Base-by-base conservation (phyloP, 2,113 vertebrate genomes). In the Gymnogyps californianus region DNA sequence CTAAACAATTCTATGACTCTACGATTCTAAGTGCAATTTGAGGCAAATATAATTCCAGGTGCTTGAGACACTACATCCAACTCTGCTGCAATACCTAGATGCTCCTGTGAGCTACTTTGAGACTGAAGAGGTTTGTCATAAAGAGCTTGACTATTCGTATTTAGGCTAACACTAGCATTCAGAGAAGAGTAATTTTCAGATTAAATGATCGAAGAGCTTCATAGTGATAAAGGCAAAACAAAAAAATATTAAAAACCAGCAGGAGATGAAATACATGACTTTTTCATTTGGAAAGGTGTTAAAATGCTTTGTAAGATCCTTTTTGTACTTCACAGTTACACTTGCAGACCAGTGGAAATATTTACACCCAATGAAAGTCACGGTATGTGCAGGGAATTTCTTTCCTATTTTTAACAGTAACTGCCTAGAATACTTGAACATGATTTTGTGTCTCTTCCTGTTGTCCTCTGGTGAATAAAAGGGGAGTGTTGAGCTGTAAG, bases 201-300 rank as follows among this genome's bases (percentile, higher is more conserved):
- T 10, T 19, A 88, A 93, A 69, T 54, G 4, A 36, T 88, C 80
- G 65, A 44, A 74, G 25, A 83, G 17, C 29, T 70, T 94, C 72
- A 38, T 22, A 79, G 29, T 25, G 6, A 25, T 61, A 84, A 93
- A 78, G 36, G 49, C 2, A 93, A 91, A 81, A 80, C 4, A 76
- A 40, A 58, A 14, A 19, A 75, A 93, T 16, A 42, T 52, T 17
- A 10, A 13, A 42, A 28, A 40, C 17, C 31, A 71, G 16, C 13
- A 52, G 57, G 25, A 93, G 38, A 84, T 55, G 1, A 84, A 96
- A 87, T 65, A 17, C 13, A 21, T 64, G 19, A 1, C 7, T 54
- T 61, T 96, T 94, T 81, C 24, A 83, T 83, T 95, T 93, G 19
- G 31, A 80, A 90, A 91, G 13, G 6, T 74, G 31, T 64, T 86